Evolutionary conservation across 1,140 invertebrate species (phyloP).

Genomic region (Adoxophyes honmai): DNA sequence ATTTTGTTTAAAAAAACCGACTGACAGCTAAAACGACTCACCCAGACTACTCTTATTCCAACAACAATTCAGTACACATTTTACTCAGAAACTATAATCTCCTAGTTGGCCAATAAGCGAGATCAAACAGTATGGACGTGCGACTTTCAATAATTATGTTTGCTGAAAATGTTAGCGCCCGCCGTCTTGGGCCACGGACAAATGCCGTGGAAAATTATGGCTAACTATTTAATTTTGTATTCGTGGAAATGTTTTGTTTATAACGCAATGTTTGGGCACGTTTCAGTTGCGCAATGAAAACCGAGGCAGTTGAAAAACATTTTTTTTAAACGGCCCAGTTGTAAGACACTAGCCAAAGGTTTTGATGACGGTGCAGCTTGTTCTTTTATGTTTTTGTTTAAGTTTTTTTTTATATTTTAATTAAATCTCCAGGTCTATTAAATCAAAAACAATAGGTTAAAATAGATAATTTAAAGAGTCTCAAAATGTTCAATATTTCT

Average conservation of each 20-base stretch:
- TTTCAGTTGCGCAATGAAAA: too few species aligned
- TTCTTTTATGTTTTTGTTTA: too few species aligned
- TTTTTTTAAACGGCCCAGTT: too few species aligned
- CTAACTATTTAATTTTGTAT: not conserved
- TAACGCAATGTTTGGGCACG: not conserved
- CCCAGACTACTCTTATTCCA: slow-evolving; percentile 3
- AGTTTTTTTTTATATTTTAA: too few species aligned
- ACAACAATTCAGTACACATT: slow-evolving; percentile 9
- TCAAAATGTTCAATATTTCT: too few species aligned
- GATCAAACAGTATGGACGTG: slow-evolving; percentile 60
- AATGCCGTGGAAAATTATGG: slow-evolving; percentile 51
- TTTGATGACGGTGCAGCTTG: too few species aligned
- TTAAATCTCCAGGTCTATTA: too few species aligned
- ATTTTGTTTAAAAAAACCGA: too few species aligned
- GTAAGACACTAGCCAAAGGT: too few species aligned
- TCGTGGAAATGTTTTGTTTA: slow-evolving; percentile 4
- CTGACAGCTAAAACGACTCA: not conserved
- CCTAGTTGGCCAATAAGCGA: slow-evolving; percentile 56
- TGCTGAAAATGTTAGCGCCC: slow-evolving; percentile 55
- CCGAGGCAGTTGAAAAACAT: too few species aligned
- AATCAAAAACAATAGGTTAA: too few species aligned
- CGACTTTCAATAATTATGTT: slow-evolving; percentile 72
- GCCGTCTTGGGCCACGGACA: slow-evolving; percentile 48
- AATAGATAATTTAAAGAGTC: too few species aligned
- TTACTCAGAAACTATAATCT: slow-evolving; percentile 23